phyloP scores from a whole-genome alignment of 2,888 invertebrate species.

The Sepiola atlantica region DNA sequence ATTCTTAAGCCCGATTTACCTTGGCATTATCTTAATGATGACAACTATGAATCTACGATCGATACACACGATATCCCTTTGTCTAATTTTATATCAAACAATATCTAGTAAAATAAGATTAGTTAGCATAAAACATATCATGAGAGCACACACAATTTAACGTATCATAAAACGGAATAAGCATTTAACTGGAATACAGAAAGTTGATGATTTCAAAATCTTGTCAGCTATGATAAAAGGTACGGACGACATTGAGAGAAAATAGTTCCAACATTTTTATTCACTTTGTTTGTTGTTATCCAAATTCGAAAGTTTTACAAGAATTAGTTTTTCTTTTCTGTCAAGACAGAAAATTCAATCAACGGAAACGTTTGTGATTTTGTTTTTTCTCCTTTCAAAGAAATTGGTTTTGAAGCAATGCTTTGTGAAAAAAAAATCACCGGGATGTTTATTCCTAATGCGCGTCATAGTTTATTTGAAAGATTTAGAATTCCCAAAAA shows the following conservation, averaged over 20 bases:
- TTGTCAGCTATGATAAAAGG: background rate
- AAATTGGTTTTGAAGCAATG: background rate
- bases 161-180: background rate
- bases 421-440: background rate
- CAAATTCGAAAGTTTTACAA: background rate
- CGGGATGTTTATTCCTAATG: background rate
- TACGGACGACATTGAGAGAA: background rate
- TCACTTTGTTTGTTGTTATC: background rate
- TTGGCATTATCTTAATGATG: too few relatives aligned
- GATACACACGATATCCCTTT: too few relatives aligned
- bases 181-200: background rate
- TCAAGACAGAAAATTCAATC: background rate
- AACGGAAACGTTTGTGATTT: background rate
- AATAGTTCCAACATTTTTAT: background rate
- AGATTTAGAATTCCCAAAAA: background rate
- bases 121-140: background rate
- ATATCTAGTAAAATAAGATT: background rate
- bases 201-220: background rate
- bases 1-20: too few relatives aligned
- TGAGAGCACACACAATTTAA: background rate
- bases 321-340: background rate
- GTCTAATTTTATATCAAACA: too few relatives aligned
- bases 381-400: background rate
- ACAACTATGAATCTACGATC: too few relatives aligned
- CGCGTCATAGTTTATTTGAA: background rate